Evolutionary conservation across 2,113 vertebrate species (phyloP).

Genomic region (Butorides virescens): DNA sequence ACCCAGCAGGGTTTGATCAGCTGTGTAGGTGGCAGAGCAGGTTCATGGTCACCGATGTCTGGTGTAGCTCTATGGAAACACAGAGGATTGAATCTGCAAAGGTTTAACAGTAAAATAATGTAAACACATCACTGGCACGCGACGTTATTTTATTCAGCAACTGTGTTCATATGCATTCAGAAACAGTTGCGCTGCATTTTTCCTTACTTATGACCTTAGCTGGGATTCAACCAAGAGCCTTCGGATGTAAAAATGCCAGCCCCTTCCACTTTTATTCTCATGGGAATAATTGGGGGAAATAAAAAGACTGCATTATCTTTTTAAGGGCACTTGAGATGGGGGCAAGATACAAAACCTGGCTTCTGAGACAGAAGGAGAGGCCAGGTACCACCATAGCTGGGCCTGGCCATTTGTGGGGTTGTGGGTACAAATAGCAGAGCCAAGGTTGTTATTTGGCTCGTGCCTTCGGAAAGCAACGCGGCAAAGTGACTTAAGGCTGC

Average conservation of each 20-base stretch:
- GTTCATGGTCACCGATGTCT: background rate
- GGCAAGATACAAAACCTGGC: background rate
- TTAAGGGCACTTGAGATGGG: background rate
- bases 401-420: background rate
- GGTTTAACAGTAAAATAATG: background rate
- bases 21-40: background rate
- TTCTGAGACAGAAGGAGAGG: background rate
- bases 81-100: background rate
- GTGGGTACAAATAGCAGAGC: background rate
- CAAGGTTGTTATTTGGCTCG: background rate
- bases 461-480: background rate
- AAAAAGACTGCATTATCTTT: background rate
- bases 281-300: background rate
- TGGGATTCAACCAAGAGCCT: background rate
- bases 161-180: background rate
- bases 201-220: background rate
- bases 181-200: background rate
- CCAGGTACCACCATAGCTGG: background rate
- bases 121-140: background rate
- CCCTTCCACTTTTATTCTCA: background rate
- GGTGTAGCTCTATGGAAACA: background rate
- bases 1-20: background rate
- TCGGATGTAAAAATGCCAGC: background rate
- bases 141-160: background rate
- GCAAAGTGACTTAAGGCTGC: background rate